Base-by-base conservation (phyloP, 2,888 invertebrate species). In the Ichneumoninae sp. region DNA sequence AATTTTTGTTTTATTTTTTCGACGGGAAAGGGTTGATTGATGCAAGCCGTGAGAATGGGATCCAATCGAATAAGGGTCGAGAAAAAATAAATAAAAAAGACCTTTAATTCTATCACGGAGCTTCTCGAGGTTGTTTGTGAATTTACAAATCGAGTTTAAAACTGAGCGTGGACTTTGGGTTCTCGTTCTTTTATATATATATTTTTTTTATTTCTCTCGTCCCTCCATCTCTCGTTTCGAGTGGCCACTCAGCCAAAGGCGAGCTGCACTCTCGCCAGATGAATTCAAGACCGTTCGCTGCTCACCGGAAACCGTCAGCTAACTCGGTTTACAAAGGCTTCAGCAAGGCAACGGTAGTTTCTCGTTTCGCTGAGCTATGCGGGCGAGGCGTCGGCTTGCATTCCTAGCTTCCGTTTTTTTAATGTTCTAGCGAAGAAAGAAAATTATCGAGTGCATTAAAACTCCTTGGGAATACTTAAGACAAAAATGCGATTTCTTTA, bases 201-300 rank as follows among this genome's bases (percentile, higher is more conserved):
- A 57, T 71, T 69, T 47, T 57, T 68, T 77, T 68, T 78, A 36
- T 44, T n/a, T 69, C 52, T 13, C 16, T 47, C 77, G 5, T 71
- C 74, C 50, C 19, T 71, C 47, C 57, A n/a, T 52, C 62, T 10
- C 19, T 65, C 30, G 44, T 33, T 52, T 66, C 69, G 78, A 74
- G 78, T 75, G 83, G 70, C 70, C 65, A 83, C 83, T 83, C 70
- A 75, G 70, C 74, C 70, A 13, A 47, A 70, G 68, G 47, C 65
- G 13, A 71, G 65, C 19, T 79, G 83, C 79, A 83, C 75, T 79
- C 70, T 75, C 75, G 65, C 36, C 79, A 65, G 75, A 83, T 79
- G 65, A 75, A 83, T 79, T 79, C 75, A 57, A 79, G 74, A 74
- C 75, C 54, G 33, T 36, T 36, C 75, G 26, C 75, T 82, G 72